phyloP scores from a whole-genome alignment of 2,888 invertebrate genomes.

The Ophion ventricosus region DNA sequence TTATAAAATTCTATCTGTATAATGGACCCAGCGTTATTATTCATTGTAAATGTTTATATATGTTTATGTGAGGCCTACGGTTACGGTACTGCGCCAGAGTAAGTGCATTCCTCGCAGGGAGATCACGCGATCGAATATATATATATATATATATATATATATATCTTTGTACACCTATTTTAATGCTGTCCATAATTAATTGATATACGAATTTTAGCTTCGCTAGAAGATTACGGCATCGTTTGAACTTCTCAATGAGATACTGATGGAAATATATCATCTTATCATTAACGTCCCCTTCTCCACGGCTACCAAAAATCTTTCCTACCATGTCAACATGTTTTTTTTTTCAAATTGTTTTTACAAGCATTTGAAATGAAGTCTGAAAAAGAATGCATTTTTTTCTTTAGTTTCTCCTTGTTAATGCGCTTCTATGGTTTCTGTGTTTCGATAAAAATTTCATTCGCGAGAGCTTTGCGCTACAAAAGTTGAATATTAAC shows the following conservation, averaged over 20 bases:
- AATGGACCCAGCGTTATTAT: conserved; percentile 38
- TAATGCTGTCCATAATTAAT: conserved; percentile 4
- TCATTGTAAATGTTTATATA: neutral
- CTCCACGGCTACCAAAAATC: neutral
- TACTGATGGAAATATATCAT: neutral
- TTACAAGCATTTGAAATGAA: neutral
- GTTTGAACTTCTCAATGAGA: neutral
- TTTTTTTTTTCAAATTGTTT: neutral
- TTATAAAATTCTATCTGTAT: conserved; percentile 25
- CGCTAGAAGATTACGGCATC: conserved; percentile 21
- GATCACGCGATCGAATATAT: conserved; percentile 15
- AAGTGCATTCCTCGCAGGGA: neutral
- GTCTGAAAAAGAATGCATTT: neutral
- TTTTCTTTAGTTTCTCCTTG: too few species aligned
- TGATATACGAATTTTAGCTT: conserved; percentile 13
- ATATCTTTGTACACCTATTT: conserved; percentile 23
- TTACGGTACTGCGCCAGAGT: neutral
- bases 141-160: conserved; percentile 2
- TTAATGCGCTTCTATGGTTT: too few species aligned
- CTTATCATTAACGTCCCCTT: neutral
- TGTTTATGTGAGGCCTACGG: neutral
- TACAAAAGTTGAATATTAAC: too few species aligned
- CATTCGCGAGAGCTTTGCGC: too few species aligned
- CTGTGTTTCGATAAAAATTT: too few species aligned
- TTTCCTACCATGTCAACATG: neutral